Base-by-base conservation (phyloP, 2,888 invertebrate species). In the Drosophila yooni region DNA sequence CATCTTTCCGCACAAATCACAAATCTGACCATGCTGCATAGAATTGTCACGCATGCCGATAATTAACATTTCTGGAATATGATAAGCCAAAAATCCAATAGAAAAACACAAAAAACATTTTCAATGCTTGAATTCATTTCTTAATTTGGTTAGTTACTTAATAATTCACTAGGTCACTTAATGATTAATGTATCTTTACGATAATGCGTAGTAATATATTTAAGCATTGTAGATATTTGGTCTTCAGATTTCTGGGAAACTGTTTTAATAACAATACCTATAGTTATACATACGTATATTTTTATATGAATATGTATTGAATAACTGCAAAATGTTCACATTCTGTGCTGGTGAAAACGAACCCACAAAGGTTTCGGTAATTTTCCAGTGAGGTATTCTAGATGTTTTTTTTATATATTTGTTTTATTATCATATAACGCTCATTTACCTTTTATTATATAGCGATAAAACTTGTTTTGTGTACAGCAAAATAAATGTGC, bases 401-500 rank as follows among this genome's bases (percentile, higher is more conserved):
- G 62, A 83, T 72, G 53, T 64, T 58, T 53, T 38, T n/a, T 53
- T 53, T 36, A n/a, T 66, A 71, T 53, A 60, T 36, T 36, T 36
- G 27, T 25, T 13, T 70, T 74, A 15, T 46, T 46, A 46, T 25
- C 43, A 58, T 64, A 54, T 25, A 64, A 63, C 33, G 63, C 57
- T 66, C 63, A 65, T 65, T 80, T 46, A 58, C 21, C 48, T 63
- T 78, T 65, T 69, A 53, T 67, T 65, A 33, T 67, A 62, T 59
- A 54, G 66, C 59, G 54, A 52, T 56, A 79, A 69, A 87, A 84
- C 76, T 76, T 56, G 88, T 84, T 84, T 71, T 60, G 31, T 57
- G 40, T 64, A 65, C 70, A 51, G 67, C 52, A 68, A 60, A 57
- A 57, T 56, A 25, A 65, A 61, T 69, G 46, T 48, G 31, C 21